Evolutionary conservation across 2,113 vertebrate species (phyloP).

Genomic region (Actenoides hombroni): DNA sequence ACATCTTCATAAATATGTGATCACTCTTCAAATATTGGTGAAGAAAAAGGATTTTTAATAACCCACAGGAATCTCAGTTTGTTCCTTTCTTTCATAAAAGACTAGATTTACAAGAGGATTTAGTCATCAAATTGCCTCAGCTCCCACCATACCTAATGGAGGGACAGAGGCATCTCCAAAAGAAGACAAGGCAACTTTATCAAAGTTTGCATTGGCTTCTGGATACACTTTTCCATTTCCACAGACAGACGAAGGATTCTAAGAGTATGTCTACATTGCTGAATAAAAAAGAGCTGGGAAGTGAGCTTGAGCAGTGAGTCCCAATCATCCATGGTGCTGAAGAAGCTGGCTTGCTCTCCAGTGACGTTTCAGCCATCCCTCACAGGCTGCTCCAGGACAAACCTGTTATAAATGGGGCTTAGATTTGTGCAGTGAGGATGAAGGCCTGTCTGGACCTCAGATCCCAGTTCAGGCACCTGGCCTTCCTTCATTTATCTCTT

Average conservation of each 20-base stretch:
- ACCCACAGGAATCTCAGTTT: background rate
- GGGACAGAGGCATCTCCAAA: background rate
- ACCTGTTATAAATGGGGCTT: background rate
- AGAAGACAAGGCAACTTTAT: background rate
- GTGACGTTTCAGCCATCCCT: accelerated
- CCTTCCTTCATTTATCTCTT: background rate
- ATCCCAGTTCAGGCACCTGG: background rate
- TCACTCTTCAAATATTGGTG: background rate
- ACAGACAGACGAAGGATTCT: background rate
- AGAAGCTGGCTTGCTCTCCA: background rate
- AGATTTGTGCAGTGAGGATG: background rate
- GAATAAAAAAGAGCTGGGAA: background rate
- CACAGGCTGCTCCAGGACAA: background rate
- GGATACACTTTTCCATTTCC: background rate
- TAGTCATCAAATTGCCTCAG: background rate
- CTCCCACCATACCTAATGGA: background rate
- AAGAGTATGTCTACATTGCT: background rate
- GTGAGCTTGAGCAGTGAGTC: background rate
- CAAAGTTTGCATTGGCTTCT: background rate
- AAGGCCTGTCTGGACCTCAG: background rate
- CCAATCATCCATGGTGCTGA: background rate
- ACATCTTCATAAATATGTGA: background rate
- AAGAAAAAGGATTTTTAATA: background rate
- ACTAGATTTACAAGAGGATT: background rate
- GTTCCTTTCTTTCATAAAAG: background rate